phyloP scores from a whole-genome alignment of 2,888 invertebrate genomes.

The Drosophila recens region DNA sequence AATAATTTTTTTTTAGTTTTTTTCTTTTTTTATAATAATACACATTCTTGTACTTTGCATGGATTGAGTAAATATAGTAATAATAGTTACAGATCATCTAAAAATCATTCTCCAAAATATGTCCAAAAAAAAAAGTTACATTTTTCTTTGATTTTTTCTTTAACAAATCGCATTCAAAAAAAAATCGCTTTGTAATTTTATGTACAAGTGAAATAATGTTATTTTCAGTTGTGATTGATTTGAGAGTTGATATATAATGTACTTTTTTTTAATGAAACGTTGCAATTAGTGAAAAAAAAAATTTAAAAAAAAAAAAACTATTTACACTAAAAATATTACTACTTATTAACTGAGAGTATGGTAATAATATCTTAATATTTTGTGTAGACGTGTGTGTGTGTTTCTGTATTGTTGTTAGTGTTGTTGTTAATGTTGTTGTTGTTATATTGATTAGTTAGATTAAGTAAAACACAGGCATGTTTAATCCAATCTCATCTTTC shows the following conservation, averaged over 20 bases:
- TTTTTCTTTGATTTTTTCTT: not conserved
- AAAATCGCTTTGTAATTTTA: slow-evolving; percentile 34
- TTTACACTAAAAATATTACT: slow-evolving; percentile 67
- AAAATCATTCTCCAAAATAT: slow-evolving; percentile 20
- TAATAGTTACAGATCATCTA: slow-evolving; percentile 16
- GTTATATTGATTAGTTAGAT: too few relatives aligned
- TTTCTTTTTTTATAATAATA: slow-evolving; percentile 31
- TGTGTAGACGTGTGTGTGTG: slow-evolving; percentile 19
- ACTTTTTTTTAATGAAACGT: slow-evolving; percentile 3
- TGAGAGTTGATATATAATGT: slow-evolving; percentile 5
- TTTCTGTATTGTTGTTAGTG: slow-evolving; percentile 1
- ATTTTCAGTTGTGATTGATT: not conserved
- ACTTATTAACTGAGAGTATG: slow-evolving; percentile 75
- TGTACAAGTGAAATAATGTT: slow-evolving; percentile 40
- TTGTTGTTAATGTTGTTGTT: not conserved
- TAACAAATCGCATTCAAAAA: slow-evolving; percentile 15
- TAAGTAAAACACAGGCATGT: too few relatives aligned
- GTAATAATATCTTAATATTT: slow-evolving; percentile 74
- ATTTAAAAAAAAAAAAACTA: slow-evolving; percentile 44
- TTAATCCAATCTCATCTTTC: too few relatives aligned
- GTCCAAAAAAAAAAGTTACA: slow-evolving; percentile 7
- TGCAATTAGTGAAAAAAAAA: slow-evolving; percentile 1
- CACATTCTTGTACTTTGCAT: slow-evolving; percentile 62
- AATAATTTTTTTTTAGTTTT: not conserved
- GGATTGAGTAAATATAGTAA: slow-evolving; percentile 43